Base-by-base conservation (phyloP, 2,888 invertebrate species). In the Melieria omissa region DNA sequence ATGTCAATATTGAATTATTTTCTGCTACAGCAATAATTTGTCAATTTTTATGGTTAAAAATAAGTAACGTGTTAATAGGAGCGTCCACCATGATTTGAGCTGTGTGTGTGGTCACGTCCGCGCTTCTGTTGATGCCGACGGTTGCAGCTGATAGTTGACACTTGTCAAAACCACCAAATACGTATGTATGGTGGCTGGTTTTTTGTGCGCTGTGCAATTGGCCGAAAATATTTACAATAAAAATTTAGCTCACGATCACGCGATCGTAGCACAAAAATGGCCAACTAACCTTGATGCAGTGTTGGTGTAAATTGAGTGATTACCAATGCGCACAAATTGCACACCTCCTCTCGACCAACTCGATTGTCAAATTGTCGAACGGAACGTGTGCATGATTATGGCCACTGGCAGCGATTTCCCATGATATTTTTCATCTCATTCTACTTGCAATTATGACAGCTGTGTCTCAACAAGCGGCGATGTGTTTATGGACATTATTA, bases 261-360 rank as follows among this genome's bases (percentile, higher is more conserved):
- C 29, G 14, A 58, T 58, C 45, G 52, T 12, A 47, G 54, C 65
- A 65, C 42, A 65, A 8, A 65, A 5, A 52, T 41, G 6, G 41
- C 5, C 44, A 3, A 44, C 44, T 3, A 16, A 45, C 65, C 65
- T 54, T 65, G 44, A n/a, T 44, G 10, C 12, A 46, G 45, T 45
- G 46, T 66, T 68, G 49, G 60, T 68, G 52, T 41, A 61, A 68
- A 68, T 68, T 68, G 29, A 66, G 66, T 55, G 45, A 66, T 66
- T 66, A 66, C 58, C 7, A 41, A 65, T 44, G 6, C 14, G 12
- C 10, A 47, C 3, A 46, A 62, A 9, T 29, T 29, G 29, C 12
- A 55, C 16, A 5, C 29, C 29, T 29, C 29, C 29, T 29, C 29
- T 29, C 29, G 1, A 2, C 2, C 29, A 29, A 29, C 29, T n/a